Evolutionary conservation across 92 coral and sea anemone species (phyloP), one percentile per base, ranked within the genome.

Genomic region (Zoanthus solanderi): DNA sequence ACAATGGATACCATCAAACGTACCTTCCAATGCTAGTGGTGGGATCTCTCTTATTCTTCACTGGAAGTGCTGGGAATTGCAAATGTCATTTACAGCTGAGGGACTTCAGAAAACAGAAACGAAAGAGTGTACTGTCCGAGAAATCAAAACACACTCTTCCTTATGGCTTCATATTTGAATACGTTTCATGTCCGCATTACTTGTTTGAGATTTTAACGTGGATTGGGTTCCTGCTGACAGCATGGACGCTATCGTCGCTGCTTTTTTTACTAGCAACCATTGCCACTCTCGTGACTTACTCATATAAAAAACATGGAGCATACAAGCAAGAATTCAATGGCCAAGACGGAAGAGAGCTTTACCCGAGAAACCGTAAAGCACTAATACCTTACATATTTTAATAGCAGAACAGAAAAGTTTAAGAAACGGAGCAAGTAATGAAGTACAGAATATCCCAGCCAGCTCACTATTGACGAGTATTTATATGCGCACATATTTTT

Each of bases 51-150:
- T 2, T 95, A 14, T 95, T 95, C 71, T 13, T 93, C 12, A 17
- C 93, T 17, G 98, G 94, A 16, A 94, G 93, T 52, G n/a, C 87
- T 47, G 96, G 98, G 46, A 93, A 95, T 85, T 92, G 96, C 79
- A 67, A 72, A 60, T 90, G 95, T 48, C 96, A 93, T 57, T 82
- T 91, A 47, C 92, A 92, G 79, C 89, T 93, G 8, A 90, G 93
- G 46, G 76, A 85, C 37, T 90, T 93, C 69, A 93, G 98, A 53
- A 90, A 91, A 77, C 88, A 86, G 78, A 93, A 93, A 46, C 87
- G 94, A 9, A 57, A 87, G 50, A 66, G 66, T 4, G 72, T 58
- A 14, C 57, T 93, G 47, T 89, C 98, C 12, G 83, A 82, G 58
- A 86, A 90, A 50, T 91, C 96, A 7, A 89, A 90, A 65, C 98